Conservation (phyloP, 2,888 invertebrate species). For the Andrena bucephala region DNA sequence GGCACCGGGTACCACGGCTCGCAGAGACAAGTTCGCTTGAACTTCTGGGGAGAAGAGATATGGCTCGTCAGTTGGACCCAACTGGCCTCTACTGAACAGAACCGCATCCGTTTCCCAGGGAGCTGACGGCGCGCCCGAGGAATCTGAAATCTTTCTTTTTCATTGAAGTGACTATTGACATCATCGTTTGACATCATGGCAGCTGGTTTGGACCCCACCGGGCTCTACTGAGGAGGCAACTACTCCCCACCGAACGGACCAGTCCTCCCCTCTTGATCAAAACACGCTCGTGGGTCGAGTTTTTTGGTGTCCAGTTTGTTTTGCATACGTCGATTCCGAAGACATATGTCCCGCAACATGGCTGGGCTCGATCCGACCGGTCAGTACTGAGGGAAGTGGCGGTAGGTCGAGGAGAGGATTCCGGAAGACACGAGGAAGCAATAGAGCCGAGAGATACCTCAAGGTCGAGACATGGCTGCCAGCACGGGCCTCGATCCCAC, state of each 20-base stretch:
- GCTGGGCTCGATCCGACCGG: conserved; percentile 80
- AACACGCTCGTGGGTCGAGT: conserved; percentile 28
- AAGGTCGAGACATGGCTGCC: conserved; percentile 80
- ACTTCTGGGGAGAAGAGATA: conserved; percentile 57
- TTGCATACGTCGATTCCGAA: neutral
- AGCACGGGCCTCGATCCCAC: conserved; percentile 79
- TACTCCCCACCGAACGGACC: neutral
- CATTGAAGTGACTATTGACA: conserved; percentile 26
- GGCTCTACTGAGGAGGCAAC: conserved; percentile 76
- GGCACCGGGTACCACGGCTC: neutral
- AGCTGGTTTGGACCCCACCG: conserved; percentile 81
- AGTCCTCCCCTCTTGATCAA: neutral
- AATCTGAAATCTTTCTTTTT: conserved; percentile 7
- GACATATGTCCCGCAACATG: conserved; percentile 61
- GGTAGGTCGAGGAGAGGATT: conserved; percentile 64
- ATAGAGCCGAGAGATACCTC: conserved; percentile 52
- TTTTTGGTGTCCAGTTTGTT: conserved; percentile 23
- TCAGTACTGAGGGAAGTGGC: conserved; percentile 76
- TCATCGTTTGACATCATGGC: conserved; percentile 73
- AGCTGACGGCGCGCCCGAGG: conserved; percentile 8
- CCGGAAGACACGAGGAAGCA: conserved; percentile 66
- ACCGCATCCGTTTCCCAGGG: conserved; percentile 6
- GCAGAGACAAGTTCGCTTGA: neutral
- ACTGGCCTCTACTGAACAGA: conserved; percentile 79
- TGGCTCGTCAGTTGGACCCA: conserved; percentile 80